These are phyloP conservation scores for Rhombomys opimus DNA, from an alignment of 2,113 vertebrate genomes.

Conservation along the genomic window DNA sequence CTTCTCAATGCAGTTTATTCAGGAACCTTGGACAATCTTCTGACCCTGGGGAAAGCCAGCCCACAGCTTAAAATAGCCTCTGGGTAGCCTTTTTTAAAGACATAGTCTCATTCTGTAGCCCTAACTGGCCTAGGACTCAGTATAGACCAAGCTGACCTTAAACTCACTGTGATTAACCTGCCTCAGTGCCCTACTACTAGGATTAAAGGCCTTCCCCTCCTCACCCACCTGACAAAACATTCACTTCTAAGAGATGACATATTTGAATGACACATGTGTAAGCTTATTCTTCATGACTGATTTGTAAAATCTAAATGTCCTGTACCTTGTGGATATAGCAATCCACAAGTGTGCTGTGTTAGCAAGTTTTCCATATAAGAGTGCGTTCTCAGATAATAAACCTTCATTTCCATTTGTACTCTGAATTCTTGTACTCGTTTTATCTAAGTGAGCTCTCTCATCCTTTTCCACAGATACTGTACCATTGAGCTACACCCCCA, in stretches of 20 bases:
- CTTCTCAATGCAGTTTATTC: too few relatives aligned
- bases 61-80: too few relatives aligned
- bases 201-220: not conserved
- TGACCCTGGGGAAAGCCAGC: too few relatives aligned
- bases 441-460: not conserved
- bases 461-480: not conserved
- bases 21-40: too few relatives aligned
- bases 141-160: not conserved
- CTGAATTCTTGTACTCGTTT: not conserved
- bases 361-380: not conserved
- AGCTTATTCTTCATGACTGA: constrained; percentile 4
- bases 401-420: not conserved
- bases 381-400: not conserved
- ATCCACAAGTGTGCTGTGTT: not conserved
- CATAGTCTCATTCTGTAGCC: not conserved
- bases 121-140: not conserved
- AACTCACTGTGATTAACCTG: not conserved
- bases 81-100: too few relatives aligned
- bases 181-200: not conserved
- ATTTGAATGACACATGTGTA: not conserved
- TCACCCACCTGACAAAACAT: not conserved
- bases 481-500: not conserved
- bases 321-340: not conserved
- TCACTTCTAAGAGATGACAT: not conserved
- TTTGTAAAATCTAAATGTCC: constrained; percentile 20